A percentile compares a stretch with the other conserved stretches of the same genome.
Evolutionary conservation across 2,888 invertebrate species (phyloP).

Genomic region (Xanthia icteritia): DNA sequence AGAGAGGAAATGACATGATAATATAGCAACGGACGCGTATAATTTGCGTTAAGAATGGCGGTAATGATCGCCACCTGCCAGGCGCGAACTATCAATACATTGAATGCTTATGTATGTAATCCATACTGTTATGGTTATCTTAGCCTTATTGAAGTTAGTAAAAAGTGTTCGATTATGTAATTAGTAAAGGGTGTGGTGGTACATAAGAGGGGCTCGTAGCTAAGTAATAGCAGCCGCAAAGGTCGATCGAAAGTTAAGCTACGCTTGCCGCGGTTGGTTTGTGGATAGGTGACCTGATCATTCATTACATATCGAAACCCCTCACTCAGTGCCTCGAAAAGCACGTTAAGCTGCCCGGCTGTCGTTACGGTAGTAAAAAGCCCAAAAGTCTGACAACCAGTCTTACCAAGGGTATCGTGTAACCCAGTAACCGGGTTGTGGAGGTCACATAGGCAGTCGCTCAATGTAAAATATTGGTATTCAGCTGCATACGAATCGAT

Average conservation of each 20-base stretch:
- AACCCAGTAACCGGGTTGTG: background rate
- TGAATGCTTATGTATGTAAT: background rate
- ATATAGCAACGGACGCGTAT: constrained; percentile 15
- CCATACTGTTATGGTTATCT: constrained; percentile 7
- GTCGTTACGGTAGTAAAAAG: background rate
- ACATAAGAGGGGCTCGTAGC: background rate
- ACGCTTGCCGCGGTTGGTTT: background rate
- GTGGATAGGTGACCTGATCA: background rate
- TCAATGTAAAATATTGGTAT: background rate
- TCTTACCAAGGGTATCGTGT: background rate
- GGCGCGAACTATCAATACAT: constrained; percentile 3
- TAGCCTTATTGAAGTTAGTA: background rate
- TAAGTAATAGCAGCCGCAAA: background rate
- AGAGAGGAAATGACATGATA: constrained; percentile 40
- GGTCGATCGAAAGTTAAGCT: background rate
- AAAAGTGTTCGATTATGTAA: background rate
- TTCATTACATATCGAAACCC: background rate
- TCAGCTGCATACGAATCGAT: background rate
- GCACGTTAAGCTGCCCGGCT: background rate
- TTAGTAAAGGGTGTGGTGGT: background rate
- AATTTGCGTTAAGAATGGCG: constrained; percentile 37
- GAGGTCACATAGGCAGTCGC: background rate
- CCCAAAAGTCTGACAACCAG: background rate
- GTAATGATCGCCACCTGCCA: constrained; percentile 42
- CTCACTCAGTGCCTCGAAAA: background rate